Percentiles rank a stretch among this genome's conserved stretches.
Evolutionary conservation across 2,888 invertebrate genomes (phyloP).

Genomic region (Cantharis rustica): DNA sequence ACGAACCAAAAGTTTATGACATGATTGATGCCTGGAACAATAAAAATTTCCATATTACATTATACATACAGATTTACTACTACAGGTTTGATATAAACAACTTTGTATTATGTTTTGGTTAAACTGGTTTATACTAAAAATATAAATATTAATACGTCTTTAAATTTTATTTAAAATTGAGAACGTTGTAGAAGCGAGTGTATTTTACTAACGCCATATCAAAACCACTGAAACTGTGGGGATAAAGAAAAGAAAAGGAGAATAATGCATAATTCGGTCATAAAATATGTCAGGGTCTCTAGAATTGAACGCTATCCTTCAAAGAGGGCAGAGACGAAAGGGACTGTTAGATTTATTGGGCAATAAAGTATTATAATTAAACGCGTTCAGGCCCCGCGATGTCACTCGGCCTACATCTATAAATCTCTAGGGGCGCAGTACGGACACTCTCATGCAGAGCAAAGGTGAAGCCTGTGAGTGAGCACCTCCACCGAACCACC

Average conservation of each 20-base stretch:
- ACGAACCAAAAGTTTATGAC: not conserved
- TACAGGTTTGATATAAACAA: slow-evolving; percentile 1
- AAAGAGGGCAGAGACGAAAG: slow-evolving; percentile 58
- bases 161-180: slow-evolving; percentile 2
- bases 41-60: slow-evolving; percentile 5
- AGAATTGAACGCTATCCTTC: slow-evolving; percentile 73
- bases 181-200: not conserved
- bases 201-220: slow-evolving; percentile 1
- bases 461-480: slow-evolving; percentile 54
- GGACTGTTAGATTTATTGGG: slow-evolving; percentile 70
- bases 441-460: slow-evolving; percentile 67
- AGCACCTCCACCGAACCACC: slow-evolving; percentile 31
- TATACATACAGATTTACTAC: slow-evolving; percentile 2
- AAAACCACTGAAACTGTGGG: slow-evolving; percentile 20
- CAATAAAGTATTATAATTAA: slow-evolving; percentile 83
- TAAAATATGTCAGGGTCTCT: slow-evolving; percentile 69
- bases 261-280: slow-evolving; percentile 68
- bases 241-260: slow-evolving; percentile 43
- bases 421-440: slow-evolving; percentile 57
- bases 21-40: slow-evolving; percentile 4
- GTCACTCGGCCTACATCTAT: slow-evolving; percentile 59
- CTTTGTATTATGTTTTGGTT: slow-evolving; percentile 1
- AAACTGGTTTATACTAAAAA: not conserved
- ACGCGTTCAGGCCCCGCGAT: slow-evolving; percentile 62
- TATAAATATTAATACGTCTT: slow-evolving; percentile 3